Percentiles rank a stretch among this genome's conserved stretches.
These are phyloP conservation scores for Brachionus calyciflorus DNA, from an alignment of 1,140 invertebrate species.

Conservation along the genomic window DNA sequence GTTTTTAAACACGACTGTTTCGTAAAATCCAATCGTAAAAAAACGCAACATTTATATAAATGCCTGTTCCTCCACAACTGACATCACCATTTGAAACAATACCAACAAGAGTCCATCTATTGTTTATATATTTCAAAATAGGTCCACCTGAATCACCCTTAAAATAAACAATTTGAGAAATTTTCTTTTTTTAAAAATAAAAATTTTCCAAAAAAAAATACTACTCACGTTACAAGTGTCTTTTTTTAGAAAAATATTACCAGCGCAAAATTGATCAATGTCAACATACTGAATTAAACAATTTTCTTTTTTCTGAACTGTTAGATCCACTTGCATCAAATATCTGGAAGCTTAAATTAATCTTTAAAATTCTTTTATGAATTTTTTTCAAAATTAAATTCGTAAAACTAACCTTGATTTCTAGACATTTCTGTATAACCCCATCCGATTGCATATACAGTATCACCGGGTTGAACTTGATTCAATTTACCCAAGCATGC, in stretches of 20 bases:
- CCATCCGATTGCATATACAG: slow-evolving; percentile 33
- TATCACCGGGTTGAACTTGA: slow-evolving; percentile 39
- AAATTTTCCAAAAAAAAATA: background rate
- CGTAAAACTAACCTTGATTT: slow-evolving; percentile 34
- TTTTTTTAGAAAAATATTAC: slow-evolving; percentile 32
- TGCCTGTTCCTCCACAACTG: slow-evolving; percentile 28
- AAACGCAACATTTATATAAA: slow-evolving; percentile 40
- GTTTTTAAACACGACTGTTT: slow-evolving; percentile 18
- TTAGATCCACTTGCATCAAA: slow-evolving; percentile 45
- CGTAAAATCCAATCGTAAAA: slow-evolving; percentile 45
- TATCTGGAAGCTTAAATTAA: slow-evolving; percentile 39
- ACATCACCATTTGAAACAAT: slow-evolving; percentile 46
- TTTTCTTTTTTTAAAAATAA: background rate
- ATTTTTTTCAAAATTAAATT: background rate
- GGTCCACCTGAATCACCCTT: slow-evolving; percentile 46
- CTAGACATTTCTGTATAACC: slow-evolving; percentile 43
- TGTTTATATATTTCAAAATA: slow-evolving; percentile 9
- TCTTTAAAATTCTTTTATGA: background rate
- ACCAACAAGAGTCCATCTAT: slow-evolving; percentile 44
- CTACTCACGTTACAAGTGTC: slow-evolving; percentile 38
- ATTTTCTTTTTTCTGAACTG: slow-evolving; percentile 37
- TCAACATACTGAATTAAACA: slow-evolving; percentile 42
- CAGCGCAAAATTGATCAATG: slow-evolving; percentile 42
- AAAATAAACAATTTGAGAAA: background rate
- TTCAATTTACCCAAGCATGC: slow-evolving; percentile 13